These are phyloP conservation scores for Neoarius graeffei DNA, from an alignment of 2,113 vertebrate genomes.

Conservation along the genomic window DNA sequence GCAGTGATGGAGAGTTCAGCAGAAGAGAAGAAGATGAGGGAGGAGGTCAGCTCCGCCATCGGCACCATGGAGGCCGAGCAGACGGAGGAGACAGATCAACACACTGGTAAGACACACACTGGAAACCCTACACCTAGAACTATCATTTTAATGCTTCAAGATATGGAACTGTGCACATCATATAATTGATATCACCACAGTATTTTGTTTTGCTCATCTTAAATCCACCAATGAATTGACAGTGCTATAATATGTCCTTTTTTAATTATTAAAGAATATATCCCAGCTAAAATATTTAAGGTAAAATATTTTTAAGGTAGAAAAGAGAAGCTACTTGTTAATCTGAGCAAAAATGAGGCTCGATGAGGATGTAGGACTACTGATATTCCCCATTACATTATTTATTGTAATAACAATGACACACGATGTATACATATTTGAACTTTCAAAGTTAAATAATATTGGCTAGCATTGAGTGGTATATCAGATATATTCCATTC, in stretches of 20 bases:
- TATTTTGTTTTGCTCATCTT: not conserved
- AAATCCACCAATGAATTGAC: not conserved
- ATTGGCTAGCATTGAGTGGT: no score
- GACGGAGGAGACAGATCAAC: constrained; percentile 29
- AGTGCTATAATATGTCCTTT: not conserved
- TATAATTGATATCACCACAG: not conserved
- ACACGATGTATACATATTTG: not conserved
- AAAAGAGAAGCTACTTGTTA: not conserved
- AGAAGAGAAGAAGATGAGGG: constrained; percentile 47
- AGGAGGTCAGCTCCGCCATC: not conserved
- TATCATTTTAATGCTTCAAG: not conserved
- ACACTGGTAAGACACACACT: constrained; percentile 22
- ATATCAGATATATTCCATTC: no score
- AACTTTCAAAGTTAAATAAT: not conserved
- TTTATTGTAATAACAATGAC: not conserved
- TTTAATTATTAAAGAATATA: not conserved
- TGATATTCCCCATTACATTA: not conserved
- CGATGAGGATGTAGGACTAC: not conserved
- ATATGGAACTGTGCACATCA: not conserved
- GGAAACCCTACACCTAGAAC: not conserved
- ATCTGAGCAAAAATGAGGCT: not conserved
- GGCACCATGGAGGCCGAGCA: constrained; percentile 24
- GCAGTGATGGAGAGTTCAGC: constrained; percentile 57
- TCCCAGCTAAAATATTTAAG: not conserved
- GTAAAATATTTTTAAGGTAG: not conserved